These are phyloP conservation scores for Lycaena phlaeas DNA, from an alignment of 2,888 invertebrate species.

Conservation along the genomic window DNA sequence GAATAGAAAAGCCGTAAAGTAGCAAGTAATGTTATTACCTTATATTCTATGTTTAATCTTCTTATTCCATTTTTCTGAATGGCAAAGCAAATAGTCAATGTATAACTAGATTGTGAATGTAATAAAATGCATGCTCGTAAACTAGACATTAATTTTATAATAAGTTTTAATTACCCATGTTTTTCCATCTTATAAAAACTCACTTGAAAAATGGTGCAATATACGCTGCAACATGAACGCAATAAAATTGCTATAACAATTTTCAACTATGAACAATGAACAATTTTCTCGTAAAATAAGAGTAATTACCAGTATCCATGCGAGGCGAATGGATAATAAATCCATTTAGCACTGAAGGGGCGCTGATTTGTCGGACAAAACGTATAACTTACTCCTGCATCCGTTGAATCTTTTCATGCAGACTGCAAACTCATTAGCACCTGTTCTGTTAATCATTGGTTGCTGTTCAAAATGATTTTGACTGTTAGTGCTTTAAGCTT, in stretches of 20 bases:
- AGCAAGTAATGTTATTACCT: not conserved
- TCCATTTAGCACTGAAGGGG: conserved; percentile 58
- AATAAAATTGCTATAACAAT: conserved; percentile 25
- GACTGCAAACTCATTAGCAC: conserved; percentile 45
- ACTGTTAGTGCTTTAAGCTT: not conserved
- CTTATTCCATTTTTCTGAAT: not conserved
- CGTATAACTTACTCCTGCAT: not conserved
- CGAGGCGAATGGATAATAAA: conserved; percentile 56
- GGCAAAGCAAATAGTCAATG: not conserved
- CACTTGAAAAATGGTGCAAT: conserved; percentile 15
- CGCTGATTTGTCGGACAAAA: conserved; percentile 52
- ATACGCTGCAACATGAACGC: conserved; percentile 8
- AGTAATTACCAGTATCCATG: conserved; percentile 56
- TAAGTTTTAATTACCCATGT: not conserved
- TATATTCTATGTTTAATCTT: not conserved
- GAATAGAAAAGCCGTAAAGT: no score
- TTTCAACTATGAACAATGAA: conserved; percentile 48
- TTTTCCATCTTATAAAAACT: conserved; percentile 7
- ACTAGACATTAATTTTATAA: not conserved
- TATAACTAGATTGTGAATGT: not conserved
- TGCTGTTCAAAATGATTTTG: conserved; percentile 9
- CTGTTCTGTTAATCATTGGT: conserved; percentile 13
- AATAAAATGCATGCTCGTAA: not conserved
- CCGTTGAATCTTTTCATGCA: conserved; percentile 54
- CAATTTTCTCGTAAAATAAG: conserved; percentile 48